Evolutionary conservation across 2,888 invertebrate species (phyloP), one percentile per base, ranked within the genome.

Genomic region (Phengaris alcon): DNA sequence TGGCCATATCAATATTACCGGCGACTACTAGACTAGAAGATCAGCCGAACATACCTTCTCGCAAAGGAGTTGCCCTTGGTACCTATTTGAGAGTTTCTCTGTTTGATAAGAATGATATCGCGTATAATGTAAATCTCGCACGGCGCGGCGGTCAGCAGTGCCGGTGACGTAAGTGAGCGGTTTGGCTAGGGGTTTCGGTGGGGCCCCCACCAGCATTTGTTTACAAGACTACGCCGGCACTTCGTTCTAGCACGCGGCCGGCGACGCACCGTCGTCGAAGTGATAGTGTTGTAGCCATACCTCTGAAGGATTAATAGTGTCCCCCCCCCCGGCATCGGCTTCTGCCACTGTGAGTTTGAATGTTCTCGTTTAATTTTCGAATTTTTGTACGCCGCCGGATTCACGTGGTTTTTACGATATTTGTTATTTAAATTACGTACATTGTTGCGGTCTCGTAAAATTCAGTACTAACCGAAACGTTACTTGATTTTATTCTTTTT

Each of bases 121-220:
- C 35, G 72, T 72, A 46, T 12, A 75, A 76, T 77, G 73, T 77
- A 78, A 76, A 75, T 78, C 79, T 79, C 77, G 77, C 35, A 35
- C 35, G 35, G 35, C 74, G 68, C 75, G 77, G 80, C 79, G 76
- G 78, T 78, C 77, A 79, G 76, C 81, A 81, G 82, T 80, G 81
- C 80, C 79, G 83, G 89, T 92, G 92, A 91, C 91, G 93, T 90
- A 90, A 91, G 91, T 90, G 88, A 91, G 85, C 88, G 91, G 88
- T 83, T 87, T 87, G 87, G 86, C 84, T 85, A 90, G 90, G 91
- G 91, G 91, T 91, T 91, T 91, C 87, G 90, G 88, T 86, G 89
- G 87, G 91, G 90, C 93, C 93, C 93, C 93, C 93, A 90, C 93
- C 92, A 88, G 86, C 87, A 85, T 90, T 91, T 92, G 92, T 93